Conservation (phyloP, 23 tunicate species). For the Trididemnum clinides region DNA sequence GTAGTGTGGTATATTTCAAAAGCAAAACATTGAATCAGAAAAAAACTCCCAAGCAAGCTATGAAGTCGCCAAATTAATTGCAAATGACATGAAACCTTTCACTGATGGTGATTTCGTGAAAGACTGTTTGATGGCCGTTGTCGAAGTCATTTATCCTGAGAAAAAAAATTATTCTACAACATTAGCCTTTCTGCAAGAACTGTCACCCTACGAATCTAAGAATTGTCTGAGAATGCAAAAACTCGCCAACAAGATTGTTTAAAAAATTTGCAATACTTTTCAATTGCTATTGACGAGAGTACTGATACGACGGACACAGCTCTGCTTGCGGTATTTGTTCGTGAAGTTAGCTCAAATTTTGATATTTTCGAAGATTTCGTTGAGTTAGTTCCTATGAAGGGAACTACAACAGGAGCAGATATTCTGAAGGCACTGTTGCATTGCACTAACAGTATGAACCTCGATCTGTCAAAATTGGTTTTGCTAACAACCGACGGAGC, state of each 20-base stretch:
- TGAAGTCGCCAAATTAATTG: constrained; percentile 19
- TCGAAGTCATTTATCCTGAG: constrained; percentile 60
- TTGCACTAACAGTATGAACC: too few relatives aligned
- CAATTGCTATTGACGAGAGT: constrained; percentile 31
- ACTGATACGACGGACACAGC: constrained; percentile 55
- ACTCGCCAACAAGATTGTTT: constrained; percentile 57
- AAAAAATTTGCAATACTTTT: constrained; percentile 56
- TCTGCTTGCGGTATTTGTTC: constrained; percentile 60
- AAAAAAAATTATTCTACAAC: constrained; percentile 43
- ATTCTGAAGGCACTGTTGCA: too few relatives aligned
- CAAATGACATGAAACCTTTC: constrained; percentile 49
- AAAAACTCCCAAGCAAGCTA: constrained; percentile 56
- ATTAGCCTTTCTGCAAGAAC: constrained; percentile 81
- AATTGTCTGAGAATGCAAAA: constrained; percentile 46
- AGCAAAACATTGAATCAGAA: constrained; percentile 47
- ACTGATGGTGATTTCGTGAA: constrained; percentile 76
- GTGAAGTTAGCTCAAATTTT: constrained; percentile 55
- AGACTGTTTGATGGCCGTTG: constrained; percentile 63
- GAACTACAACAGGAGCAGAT: too few relatives aligned
- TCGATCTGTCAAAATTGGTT: too few relatives aligned
- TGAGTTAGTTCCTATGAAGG: too few relatives aligned
- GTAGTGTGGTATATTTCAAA: constrained; percentile 37
- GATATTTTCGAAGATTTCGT: constrained; percentile 52
- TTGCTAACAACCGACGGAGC: too few relatives aligned
- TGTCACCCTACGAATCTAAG: constrained; percentile 37